Conservation (phyloP, 2,797 vertebrate species). For the Odontamblyopus lacepedii region DNA sequence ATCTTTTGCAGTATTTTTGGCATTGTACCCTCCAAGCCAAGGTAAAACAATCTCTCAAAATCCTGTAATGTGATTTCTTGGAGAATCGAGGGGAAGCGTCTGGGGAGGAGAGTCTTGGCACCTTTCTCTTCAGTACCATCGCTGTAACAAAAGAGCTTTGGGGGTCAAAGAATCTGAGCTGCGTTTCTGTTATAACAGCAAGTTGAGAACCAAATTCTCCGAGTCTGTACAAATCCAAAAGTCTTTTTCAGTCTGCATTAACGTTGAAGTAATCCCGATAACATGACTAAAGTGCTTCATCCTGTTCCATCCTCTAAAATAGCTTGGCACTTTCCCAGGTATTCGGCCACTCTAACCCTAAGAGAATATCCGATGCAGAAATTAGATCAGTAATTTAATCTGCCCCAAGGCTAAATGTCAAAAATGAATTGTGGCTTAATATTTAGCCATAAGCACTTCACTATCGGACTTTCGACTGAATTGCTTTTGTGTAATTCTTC, state of each 20-base stretch:
- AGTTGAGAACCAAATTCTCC: background rate
- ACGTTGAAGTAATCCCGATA: background rate
- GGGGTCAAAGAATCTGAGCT: too few relatives aligned
- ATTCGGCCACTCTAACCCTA: background rate
- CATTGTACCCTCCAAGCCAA: too few relatives aligned
- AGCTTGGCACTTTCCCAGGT: background rate
- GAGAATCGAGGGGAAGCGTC: too few relatives aligned
- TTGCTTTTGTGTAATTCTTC: background rate
- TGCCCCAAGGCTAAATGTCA: background rate
- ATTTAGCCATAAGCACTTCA: background rate
- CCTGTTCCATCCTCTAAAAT: background rate
- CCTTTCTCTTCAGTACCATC: too few relatives aligned
- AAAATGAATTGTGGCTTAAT: background rate
- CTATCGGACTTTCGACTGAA: background rate
- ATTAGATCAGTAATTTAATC: constrained; percentile 3
- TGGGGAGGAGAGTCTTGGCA: too few relatives aligned
- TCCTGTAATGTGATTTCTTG: too few relatives aligned
- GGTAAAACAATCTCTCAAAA: too few relatives aligned
- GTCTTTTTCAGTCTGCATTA: background rate
- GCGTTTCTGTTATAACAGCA: too few relatives aligned
- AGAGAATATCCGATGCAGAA: background rate
- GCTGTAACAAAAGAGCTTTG: too few relatives aligned
- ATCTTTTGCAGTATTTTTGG: too few relatives aligned
- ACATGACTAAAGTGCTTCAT: background rate
- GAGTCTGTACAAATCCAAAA: background rate